Percentiles rank a stretch among this genome's conserved stretches.
These are phyloP conservation scores for Eurystomus gularis DNA, from an alignment of 2,113 vertebrate genomes.

Conservation along the genomic window DNA sequence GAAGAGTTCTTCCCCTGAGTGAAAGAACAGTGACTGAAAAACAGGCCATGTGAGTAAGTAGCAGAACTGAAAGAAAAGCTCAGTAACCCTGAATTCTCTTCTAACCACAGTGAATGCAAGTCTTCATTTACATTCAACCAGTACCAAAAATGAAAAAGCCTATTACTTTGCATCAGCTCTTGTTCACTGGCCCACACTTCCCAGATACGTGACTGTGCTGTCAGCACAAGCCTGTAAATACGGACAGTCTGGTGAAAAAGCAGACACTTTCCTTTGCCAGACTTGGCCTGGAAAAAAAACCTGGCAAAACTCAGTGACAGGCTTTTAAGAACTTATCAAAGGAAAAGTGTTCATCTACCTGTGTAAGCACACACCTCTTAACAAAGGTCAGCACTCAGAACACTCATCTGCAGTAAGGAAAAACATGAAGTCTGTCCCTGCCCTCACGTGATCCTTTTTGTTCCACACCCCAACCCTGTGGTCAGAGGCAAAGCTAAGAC, in stretches of 20 bases:
- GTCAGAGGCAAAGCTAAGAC: not conserved
- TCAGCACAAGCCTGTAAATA: not conserved
- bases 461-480: not conserved
- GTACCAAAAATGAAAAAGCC: not conserved
- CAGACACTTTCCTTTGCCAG: not conserved
- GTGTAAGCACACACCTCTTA: not conserved
- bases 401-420: not conserved
- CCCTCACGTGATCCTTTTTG: accelerated
- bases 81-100: not conserved
- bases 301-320: not conserved
- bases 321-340: not conserved
- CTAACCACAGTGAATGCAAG: not conserved
- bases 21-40: not conserved
- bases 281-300: not conserved
- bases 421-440: not conserved
- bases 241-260: not conserved
- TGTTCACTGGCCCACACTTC: not conserved
- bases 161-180: not conserved
- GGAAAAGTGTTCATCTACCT: not conserved
- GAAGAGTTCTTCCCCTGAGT: not conserved
- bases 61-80: not conserved
- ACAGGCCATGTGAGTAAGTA: not conserved
- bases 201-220: not conserved
- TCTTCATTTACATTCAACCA: not conserved
- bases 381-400: not conserved